These are phyloP conservation scores for Platysternon megacephalum DNA, from an alignment of 2,113 vertebrate species.

Conservation along the genomic window DNA sequence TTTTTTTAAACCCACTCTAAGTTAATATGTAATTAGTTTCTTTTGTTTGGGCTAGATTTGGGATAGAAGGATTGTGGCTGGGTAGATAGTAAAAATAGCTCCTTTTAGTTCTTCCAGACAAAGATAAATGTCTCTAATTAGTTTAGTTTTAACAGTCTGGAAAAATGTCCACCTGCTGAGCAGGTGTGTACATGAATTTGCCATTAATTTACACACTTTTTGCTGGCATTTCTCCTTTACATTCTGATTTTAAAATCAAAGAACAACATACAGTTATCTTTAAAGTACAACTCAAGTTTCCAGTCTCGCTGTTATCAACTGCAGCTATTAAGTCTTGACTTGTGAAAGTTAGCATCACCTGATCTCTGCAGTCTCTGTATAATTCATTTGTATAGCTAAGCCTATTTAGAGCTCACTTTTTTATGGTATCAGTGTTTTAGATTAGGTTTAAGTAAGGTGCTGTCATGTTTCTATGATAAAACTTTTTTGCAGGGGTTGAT, in stretches of 20 bases:
- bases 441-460: background rate
- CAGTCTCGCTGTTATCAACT: background rate
- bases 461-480: constrained; percentile 9
- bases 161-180: background rate
- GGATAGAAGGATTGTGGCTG: background rate
- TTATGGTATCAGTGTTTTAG: background rate
- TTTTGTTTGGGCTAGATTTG: background rate
- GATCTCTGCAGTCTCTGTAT: background rate
- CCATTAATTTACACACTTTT: background rate
- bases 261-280: background rate
- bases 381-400: background rate
- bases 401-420: background rate
- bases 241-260: background rate
- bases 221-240: fast-evolving
- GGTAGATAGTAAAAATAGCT: background rate
- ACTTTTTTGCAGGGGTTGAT: background rate
- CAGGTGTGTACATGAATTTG: background rate
- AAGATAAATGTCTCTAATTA: background rate
- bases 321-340: background rate
- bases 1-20: background rate
- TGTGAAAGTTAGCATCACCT: background rate
- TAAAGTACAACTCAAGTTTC: background rate
- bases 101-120: background rate
- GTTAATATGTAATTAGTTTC: fast-evolving
- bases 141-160: background rate